These are phyloP conservation scores for Clepsis dumicolana DNA, from an alignment of 2,888 invertebrate species.

Conservation along the genomic window DNA sequence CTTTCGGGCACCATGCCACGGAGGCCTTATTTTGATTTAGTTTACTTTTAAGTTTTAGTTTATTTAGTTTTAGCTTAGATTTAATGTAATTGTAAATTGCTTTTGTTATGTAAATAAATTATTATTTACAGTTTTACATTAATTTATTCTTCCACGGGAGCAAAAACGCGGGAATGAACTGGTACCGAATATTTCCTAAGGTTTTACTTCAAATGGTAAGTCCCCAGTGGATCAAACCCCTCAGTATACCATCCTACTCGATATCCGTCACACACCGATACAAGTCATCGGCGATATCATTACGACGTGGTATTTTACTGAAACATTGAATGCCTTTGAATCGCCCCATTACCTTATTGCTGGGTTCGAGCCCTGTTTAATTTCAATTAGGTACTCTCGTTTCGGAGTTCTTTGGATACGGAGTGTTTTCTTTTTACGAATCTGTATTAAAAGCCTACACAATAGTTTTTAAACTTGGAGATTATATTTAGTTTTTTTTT, in stretches of 20 bases:
- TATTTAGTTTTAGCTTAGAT: too few species aligned
- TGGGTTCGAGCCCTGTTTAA: slow-evolving; percentile 62
- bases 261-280: slow-evolving; percentile 62
- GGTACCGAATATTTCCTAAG: too few species aligned
- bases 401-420: slow-evolving; percentile 52
- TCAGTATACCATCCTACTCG: slow-evolving; percentile 49
- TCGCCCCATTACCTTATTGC: slow-evolving; percentile 68
- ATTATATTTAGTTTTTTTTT: background rate
- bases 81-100: too few species aligned
- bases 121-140: too few species aligned
- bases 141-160: too few species aligned
- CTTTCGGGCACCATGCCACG: too few species aligned
- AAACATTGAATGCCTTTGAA: slow-evolving; percentile 54
- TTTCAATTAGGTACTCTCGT: slow-evolving; percentile 71
- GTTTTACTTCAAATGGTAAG: too few species aligned
- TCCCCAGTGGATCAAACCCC: slow-evolving; percentile 47
- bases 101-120: too few species aligned
- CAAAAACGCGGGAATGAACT: too few species aligned
- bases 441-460: background rate
- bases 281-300: slow-evolving; percentile 48
- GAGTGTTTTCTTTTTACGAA: slow-evolving; percentile 48
- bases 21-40: too few species aligned
- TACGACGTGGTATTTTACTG: slow-evolving; percentile 66
- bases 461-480: background rate
- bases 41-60: too few species aligned